Percentiles rank a stretch among this genome's conserved stretches.
Evolutionary conservation across 2,113 vertebrate species (phyloP).

Genomic region (Procapra przewalskii): DNA sequence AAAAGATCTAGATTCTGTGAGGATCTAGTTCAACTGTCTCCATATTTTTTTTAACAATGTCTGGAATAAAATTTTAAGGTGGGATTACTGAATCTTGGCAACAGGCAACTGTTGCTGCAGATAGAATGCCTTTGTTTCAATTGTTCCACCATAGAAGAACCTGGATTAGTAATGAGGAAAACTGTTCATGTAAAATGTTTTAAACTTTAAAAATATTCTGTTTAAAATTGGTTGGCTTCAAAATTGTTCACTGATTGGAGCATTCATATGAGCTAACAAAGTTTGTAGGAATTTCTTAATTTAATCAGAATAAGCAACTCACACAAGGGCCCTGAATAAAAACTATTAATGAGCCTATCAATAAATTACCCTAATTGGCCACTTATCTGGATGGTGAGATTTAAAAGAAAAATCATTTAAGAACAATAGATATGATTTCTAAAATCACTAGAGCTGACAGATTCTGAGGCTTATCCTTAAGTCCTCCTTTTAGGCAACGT

Average conservation of each 20-base stretch:
- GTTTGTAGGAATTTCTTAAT: conserved; percentile 45
- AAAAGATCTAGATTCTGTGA: not conserved
- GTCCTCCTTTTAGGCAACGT: not conserved
- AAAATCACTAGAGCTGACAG: not conserved
- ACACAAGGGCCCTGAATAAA: not conserved
- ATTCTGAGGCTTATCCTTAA: not conserved
- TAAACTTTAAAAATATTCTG: conserved; percentile 46
- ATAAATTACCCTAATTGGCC: conserved; percentile 8
- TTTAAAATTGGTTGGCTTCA: conserved; percentile 50
- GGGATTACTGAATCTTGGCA: not conserved
- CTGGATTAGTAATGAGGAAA: not conserved
- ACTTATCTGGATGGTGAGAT: not conserved
- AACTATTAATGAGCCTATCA: conserved; percentile 3
- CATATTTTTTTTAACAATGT: not conserved
- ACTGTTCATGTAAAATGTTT: conserved; percentile 30
- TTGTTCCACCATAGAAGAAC: conserved; percentile 1
- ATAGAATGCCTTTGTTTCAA: not conserved
- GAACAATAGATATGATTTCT: not conserved
- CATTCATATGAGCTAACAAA: conserved; percentile 21
- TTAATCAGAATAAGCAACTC: not conserved
- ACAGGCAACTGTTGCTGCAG: not conserved
- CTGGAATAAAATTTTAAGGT: not conserved
- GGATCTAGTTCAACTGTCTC: not conserved
- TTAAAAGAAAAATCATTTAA: not conserved
- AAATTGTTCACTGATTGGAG: conserved; percentile 1